These are phyloP conservation scores for Ischnus inquisitorius DNA, from an alignment of 2,888 invertebrate genomes.

Conservation along the genomic window DNA sequence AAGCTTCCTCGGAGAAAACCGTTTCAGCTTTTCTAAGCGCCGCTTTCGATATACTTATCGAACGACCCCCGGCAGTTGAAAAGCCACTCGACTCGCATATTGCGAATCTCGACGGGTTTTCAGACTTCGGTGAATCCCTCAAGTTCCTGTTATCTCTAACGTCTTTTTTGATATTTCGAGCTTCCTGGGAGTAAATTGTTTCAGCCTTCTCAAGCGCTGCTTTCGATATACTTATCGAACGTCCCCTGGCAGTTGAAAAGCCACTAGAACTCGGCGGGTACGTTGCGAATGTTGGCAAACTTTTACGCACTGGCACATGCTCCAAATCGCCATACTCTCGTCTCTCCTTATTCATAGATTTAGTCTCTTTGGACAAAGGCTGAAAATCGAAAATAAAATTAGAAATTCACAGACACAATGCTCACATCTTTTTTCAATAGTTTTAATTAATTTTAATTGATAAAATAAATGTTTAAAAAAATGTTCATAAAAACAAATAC, in stretches of 20 bases:
- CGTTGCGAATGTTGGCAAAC: neutral
- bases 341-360: neutral
- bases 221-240: conserved; percentile 72
- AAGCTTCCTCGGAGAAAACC: conserved; percentile 10
- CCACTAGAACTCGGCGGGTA: conserved; percentile 52
- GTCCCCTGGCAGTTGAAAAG: conserved; percentile 81
- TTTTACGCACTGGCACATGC: neutral
- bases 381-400: too few species aligned
- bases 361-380: neutral
- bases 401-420: too few species aligned
- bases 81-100: conserved; percentile 69
- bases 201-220: conserved; percentile 51
- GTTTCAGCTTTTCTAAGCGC: conserved; percentile 63
- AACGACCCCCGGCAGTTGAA: conserved; percentile 80
- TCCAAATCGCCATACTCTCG: neutral
- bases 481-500: too few species aligned
- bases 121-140: neutral
- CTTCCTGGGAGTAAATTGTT: neutral
- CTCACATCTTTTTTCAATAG: too few species aligned
- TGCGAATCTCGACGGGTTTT: neutral
- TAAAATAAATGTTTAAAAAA: too few species aligned
- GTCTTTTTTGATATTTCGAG: neutral
- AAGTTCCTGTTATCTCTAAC: neutral
- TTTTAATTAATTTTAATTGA: too few species aligned
- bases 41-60: conserved; percentile 71